Evolutionary conservation across 2,113 vertebrate genomes (phyloP), one percentile per base, ranked within the genome.

Genomic region (Donacobius atricapilla): DNA sequence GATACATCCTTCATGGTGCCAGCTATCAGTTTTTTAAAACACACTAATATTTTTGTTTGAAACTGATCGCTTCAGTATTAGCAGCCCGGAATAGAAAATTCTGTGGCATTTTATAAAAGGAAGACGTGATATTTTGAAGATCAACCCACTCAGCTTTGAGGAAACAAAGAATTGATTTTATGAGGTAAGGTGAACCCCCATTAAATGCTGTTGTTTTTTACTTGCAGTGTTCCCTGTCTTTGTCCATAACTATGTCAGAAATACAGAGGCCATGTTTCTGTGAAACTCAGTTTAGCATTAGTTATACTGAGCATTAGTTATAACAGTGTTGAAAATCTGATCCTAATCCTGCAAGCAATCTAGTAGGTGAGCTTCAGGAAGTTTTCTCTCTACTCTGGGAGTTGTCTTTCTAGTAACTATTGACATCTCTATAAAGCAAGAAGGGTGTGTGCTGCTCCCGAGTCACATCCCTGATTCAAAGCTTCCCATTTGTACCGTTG

Each of bases 181-280:
- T 28, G n/a, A 83, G 5, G 8, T 37, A 48, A 9, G 61, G 19
- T 51, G 18, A 92, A 48, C 3, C 1, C 6, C 9, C 2, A 23
- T 71, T 37, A 28, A 63, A 61, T 28, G 27, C 0, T 0, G 1
- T 24, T 54, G 11, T 1, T 10, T 81, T 87, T 33, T 9, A 47
- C 39, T 78, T 44, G 3, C 10, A 71, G 37, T 68, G 7, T 53
- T 81, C 22, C 8, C 61, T 81, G 50, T 45, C 18, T 56, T 87
- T 82, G 33, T 39, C 44, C 20, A 15, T 44, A 51, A 23, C 15
- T 23, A 35, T 11, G 57, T 45, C 22, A 76, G 65, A 87, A 93
- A 82, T 14, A 11, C 54, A n/a, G 9, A 68, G 31, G 6, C 5
- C 0, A 0, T 65, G 13, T 28, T 42, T 70, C 1, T 9, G 12